phyloP scores from a whole-genome alignment of 2,888 invertebrate genomes.

The Drosophila hamatofila region DNA sequence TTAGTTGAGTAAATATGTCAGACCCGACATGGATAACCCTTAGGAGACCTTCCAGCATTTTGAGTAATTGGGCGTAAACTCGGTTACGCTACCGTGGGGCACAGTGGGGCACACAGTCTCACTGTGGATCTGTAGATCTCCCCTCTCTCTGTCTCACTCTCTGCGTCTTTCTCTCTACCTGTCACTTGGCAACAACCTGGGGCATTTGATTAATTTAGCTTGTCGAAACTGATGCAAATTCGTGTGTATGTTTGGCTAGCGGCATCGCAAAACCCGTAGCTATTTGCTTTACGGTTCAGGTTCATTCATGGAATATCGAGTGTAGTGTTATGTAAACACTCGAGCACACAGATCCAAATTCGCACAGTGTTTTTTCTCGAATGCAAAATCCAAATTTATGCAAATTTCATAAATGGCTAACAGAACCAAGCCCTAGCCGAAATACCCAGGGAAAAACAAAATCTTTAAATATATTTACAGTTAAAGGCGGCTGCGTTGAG shows the following conservation, averaged over 20 bases:
- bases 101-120: constrained; percentile 9
- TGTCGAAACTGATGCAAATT: constrained; percentile 76
- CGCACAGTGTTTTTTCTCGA: constrained; percentile 50
- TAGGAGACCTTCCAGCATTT: constrained; percentile 29
- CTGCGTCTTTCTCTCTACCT: background rate
- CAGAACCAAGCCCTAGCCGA: constrained; percentile 35
- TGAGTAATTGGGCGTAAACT: constrained; percentile 75
- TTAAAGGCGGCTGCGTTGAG: constrained; percentile 72
- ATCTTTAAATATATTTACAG: constrained; percentile 75
- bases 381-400: constrained; percentile 70
- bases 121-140: background rate
- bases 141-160: background rate
- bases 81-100: constrained; percentile 54
- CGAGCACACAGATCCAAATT: constrained; percentile 44
- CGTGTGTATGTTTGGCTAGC: constrained; percentile 23
- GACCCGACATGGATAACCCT: constrained; percentile 54
- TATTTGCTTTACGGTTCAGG: constrained; percentile 78
- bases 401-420: constrained; percentile 61
- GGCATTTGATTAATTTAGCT: constrained; percentile 70
- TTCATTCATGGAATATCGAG: constrained; percentile 69
- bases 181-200: constrained; percentile 36
- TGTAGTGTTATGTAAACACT: constrained; percentile 80
- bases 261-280: constrained; percentile 46
- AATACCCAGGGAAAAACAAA: constrained; percentile 38
- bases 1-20: constrained; percentile 79